Evolutionary conservation across 2,113 vertebrate genomes (phyloP).

Genomic region (Vombatus ursinus): DNA sequence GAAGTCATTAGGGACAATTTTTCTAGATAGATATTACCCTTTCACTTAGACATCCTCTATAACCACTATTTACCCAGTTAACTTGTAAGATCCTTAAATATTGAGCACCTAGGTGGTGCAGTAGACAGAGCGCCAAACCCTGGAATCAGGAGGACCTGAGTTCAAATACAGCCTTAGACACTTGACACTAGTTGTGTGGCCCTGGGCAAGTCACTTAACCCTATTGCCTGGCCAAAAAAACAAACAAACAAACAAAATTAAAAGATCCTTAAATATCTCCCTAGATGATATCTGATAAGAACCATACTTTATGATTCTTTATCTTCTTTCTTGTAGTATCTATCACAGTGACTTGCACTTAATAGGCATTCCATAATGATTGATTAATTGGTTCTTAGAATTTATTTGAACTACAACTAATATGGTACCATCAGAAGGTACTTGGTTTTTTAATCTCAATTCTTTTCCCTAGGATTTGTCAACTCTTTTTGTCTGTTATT

Average conservation of each 20-base stretch:
- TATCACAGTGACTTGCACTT: background rate
- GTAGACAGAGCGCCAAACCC: too few species aligned
- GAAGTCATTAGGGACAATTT: background rate
- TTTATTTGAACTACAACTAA: background rate
- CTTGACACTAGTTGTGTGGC: too few species aligned
- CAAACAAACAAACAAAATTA: too few species aligned
- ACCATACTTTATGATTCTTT: background rate
- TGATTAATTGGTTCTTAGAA: background rate
- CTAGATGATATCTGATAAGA: background rate
- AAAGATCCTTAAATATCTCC: background rate
- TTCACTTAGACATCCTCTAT: background rate
- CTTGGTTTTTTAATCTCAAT: background rate
- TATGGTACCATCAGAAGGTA: background rate
- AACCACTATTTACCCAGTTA: background rate
- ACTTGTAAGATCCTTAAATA: background rate
- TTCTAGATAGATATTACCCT: background rate
- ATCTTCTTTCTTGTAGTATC: background rate
- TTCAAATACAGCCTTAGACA: too few species aligned
- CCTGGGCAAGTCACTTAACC: too few species aligned
- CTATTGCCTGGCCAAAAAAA: too few species aligned
- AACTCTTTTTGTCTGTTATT: background rate
- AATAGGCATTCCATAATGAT: background rate
- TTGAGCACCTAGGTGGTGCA: too few species aligned
- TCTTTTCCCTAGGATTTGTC: accelerated
- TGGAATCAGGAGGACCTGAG: too few species aligned